These are phyloP conservation scores for Alcis repandata DNA, from an alignment of 2,888 invertebrate genomes.

Conservation along the genomic window DNA sequence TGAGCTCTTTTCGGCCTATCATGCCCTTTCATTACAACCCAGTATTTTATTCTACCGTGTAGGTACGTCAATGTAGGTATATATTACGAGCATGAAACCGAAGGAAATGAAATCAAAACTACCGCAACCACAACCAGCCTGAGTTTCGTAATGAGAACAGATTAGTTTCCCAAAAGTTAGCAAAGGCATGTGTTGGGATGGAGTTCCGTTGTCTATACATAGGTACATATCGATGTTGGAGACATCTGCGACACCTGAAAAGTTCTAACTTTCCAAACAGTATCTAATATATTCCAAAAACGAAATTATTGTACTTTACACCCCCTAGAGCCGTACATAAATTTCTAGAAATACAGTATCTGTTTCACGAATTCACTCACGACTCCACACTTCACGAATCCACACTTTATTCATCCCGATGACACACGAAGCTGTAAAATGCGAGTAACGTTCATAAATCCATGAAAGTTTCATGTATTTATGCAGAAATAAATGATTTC, in stretches of 20 bases:
- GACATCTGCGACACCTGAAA: not conserved
- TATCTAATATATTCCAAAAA: not conserved
- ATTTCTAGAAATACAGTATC: not conserved
- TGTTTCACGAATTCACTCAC: constrained; percentile 5
- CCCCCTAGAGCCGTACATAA: not conserved
- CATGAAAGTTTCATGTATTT: constrained; percentile 40
- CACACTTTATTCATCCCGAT: constrained; percentile 13
- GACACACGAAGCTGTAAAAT: constrained; percentile 27
- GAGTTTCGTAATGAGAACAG: constrained; percentile 37
- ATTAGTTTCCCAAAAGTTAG: constrained; percentile 37
- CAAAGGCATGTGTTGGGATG: constrained; percentile 22
- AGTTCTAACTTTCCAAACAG: not conserved
- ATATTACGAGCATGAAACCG: constrained; percentile 9
- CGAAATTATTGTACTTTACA: not conserved
- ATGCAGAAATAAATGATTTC: constrained; percentile 44
- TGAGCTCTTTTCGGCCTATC: no score
- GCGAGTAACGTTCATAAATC: constrained; percentile 33
- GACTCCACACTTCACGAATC: no score
- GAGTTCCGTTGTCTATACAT: constrained; percentile 11
- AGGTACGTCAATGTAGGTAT: not conserved
- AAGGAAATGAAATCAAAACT: constrained; percentile 37
- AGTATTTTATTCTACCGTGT: no score
- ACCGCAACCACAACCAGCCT: constrained; percentile 29
- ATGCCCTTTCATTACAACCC: no score
- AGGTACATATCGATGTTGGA: constrained; percentile 5